Evolutionary conservation across 2,888 invertebrate genomes (phyloP).

Genomic region (Hypolimnas misippus): DNA sequence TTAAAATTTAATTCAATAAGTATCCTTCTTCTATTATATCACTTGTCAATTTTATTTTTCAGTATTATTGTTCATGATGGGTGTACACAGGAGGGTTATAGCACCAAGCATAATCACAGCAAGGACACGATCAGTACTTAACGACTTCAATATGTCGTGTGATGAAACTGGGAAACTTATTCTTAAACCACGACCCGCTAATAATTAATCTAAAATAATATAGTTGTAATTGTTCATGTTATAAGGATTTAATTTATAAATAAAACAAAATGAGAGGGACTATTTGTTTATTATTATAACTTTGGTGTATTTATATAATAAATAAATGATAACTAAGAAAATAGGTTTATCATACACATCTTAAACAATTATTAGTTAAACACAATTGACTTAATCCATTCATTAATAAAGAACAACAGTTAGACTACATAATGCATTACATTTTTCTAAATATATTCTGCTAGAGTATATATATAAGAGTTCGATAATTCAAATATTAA

Average conservation of each 20-base stretch:
- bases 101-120: conserved; percentile 98
- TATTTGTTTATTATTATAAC: conserved; percentile 81
- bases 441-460: conserved; percentile 36
- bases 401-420: conserved; percentile 41
- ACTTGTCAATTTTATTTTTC: too few relatives aligned
- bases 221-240: conserved; percentile 49
- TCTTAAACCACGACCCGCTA: conserved; percentile 92
- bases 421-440: conserved; percentile 34
- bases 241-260: conserved; percentile 44
- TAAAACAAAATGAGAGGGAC: conserved; percentile 69
- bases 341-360: conserved; percentile 68
- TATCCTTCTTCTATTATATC: too few relatives aligned
- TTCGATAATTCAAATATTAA: conserved; percentile 37
- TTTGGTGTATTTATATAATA: conserved; percentile 83
- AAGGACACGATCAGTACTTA: conserved; percentile 93
- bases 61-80: conserved; percentile 94
- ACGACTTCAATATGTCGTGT: conserved; percentile 99
- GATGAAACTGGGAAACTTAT: conserved; percentile 98
- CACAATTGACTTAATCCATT: conserved; percentile 42
- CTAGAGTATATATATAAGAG: too few relatives aligned
- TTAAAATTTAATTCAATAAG: too few relatives aligned
- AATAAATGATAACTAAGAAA: conserved; percentile 73
- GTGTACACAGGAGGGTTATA: conserved; percentile 97
- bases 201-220: conserved; percentile 48
- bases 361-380: conserved; percentile 44